Base-by-base conservation (phyloP, 2,888 invertebrate genomes). In the Spodoptera littoralis region DNA sequence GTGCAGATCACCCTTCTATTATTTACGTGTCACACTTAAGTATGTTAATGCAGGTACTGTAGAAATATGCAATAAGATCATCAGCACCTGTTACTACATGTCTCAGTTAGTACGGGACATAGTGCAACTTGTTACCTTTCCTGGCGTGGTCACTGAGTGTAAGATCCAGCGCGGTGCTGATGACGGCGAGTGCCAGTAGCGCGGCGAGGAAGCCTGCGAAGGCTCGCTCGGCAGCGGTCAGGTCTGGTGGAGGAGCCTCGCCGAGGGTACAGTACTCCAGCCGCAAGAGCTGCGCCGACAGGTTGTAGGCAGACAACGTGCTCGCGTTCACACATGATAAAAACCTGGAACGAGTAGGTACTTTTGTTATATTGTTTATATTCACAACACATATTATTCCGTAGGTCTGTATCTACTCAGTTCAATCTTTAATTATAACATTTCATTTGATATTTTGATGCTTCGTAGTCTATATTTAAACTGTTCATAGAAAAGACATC, bases 321-420 rank as follows among this genome's bases (percentile, higher is more conserved):
- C 83, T 88, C 53, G 85, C 86, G 83, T 92, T 92, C 68, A 94
- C 90, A 65, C 94, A 94, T 0, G 85, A 83, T 27, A 86, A 79
- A 79, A 93, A 93, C 93, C 94, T 93, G 81, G 6, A 36, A 36
- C 36, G 9, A 36, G 9, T 27, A 27, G 18, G 18, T 18, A 6
- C 4, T 36, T 5, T 36, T 36, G 36, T 36, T 36, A 6, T 36
- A 36, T 36, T 36, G 9, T 36, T 18, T 18, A 18, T 18, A 18
- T 18, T 18, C 18, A 18, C 2, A 18, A 1, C n/a, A n/a, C n/a
- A n/a, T n/a, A n/a, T n/a, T n/a, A n/a, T n/a, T n/a, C n/a, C n/a
- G n/a, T n/a, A n/a, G n/a, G n/a, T n/a, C n/a, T n/a, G n/a, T n/a
- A n/a, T n/a, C n/a, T 18, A 18, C 18, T 18, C 18, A 18, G 18